Evolutionary conservation across 92 coral and sea anemone genomes (phyloP), one percentile per base, ranked within the genome.

Genomic region (Actinostola sp.): DNA sequence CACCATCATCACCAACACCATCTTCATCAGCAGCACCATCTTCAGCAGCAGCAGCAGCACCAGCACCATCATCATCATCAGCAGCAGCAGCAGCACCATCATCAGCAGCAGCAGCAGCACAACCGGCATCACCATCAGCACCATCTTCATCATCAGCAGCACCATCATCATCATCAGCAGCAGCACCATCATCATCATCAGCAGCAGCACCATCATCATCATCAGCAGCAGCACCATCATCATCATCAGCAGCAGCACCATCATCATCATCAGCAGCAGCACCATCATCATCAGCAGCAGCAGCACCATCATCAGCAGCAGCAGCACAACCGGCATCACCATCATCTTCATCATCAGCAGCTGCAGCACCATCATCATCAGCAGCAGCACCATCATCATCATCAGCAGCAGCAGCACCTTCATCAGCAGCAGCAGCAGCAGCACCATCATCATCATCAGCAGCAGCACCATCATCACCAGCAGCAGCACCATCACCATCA

Each of bases 171-270:
- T 9, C 24, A 63, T 9, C 69, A 63, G 14, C 69, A 63, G 14
- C 69, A 63, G 5, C 41, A 63, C 13, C 20, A 30, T 30, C 46
- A 63, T 4, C 50, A 63, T 30, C 21, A 63, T 2, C 69, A 63
- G 21, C 69, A 63, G 14, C 69, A 63, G 16, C 46, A 63, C 16
- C 46, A 63, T 2, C 46, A 63, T 9, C 69, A 63, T 20, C 46
- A 63, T 30, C 69, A 63, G 13, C 69, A 28, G 8, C 69, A 63
- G 8, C 69, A 63, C 9, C 46, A 63, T 30, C 44, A 28, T 2
- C 69, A 63, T 7, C 69, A 63, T 30, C 46, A 63, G 41, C 46
- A 63, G 46, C 69, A 30, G 41, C 69, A 28, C 3, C 50, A 63
- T 2, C 14, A 63, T 9, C 46, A 63, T 9, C 69, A 63, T 30